Evolutionary conservation across 2,113 vertebrate species (phyloP).

Genomic region (Pampusana beccarii): DNA sequence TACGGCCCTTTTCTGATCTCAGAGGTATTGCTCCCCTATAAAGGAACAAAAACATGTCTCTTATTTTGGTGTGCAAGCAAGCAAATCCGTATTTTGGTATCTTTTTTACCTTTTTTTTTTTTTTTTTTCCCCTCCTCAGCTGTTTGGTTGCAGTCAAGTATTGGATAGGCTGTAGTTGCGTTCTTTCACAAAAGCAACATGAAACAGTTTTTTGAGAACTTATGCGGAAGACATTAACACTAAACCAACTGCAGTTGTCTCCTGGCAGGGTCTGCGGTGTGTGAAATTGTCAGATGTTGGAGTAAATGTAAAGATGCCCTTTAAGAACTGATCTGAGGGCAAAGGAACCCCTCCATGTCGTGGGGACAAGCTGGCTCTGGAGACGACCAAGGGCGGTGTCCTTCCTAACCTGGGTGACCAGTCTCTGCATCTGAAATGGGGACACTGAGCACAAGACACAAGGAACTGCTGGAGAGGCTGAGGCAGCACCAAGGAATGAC

Average conservation of each 20-base stretch:
- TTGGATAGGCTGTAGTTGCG: too few species aligned
- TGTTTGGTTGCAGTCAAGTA: too few species aligned
- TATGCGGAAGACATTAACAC: too few species aligned
- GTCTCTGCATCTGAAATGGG: not conserved
- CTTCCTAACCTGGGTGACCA: not conserved
- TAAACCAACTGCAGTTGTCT: not conserved
- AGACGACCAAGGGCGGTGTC: rapidly evolving
- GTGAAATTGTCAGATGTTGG: not conserved
- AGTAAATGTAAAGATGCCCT: not conserved
- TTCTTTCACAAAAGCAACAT: not conserved
- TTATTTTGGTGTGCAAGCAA: not conserved
- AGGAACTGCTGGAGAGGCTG: too few species aligned
- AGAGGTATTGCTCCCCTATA: not conserved
- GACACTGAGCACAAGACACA: not conserved
- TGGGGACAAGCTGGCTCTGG: not conserved
- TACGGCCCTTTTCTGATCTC: not conserved
- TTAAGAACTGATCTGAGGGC: not conserved
- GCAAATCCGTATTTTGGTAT: not conserved
- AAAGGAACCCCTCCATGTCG: not conserved
- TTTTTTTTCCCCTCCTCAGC: too few species aligned
- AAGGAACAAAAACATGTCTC: not conserved
- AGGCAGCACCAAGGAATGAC: not conserved
- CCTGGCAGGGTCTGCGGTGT: not conserved
- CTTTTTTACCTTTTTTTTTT: not conserved
- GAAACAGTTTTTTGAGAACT: not conserved